Evolutionary conservation across 1,140 invertebrate genomes (phyloP), one percentile per base, ranked within the genome.

Genomic region (Rhopalosiphum padi): DNA sequence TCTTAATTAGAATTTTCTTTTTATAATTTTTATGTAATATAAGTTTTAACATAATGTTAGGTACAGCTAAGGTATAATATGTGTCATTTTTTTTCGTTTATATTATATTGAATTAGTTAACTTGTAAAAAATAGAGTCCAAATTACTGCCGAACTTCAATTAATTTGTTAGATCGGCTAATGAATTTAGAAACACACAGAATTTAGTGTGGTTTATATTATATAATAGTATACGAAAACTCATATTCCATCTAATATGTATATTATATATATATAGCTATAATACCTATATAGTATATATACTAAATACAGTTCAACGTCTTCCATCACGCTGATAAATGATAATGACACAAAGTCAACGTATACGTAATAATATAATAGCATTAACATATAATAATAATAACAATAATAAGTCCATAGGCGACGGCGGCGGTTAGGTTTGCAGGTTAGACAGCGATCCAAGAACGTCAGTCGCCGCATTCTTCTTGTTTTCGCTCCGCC

Each of bases 401-500:
- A 68, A 68, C 30, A 68, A n/a, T n/a, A 77, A 77, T 18, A 35
- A 83, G 82, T 35, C 82, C 82, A 37, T n/a, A n/a, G 60, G 60
- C 60, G 60, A 46, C 23, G 25, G 25, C 85, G 43, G 11, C 8
- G 55, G 60, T 41, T 25, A 43, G 25, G 41, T 87, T 46, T 43
- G 25, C 41, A 30, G 25, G 85, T 87, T 43, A 11, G 15, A 25
- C 41, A 41, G 35, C 41, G 22, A 23, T 37, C 22, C 25, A 25
- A 30, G 37, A 43, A 43, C 25, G 30, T 87, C 85, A 43, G 41
- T 30, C 85, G 25, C 11, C 85, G 43, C 46, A 88, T 87, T 87
- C 86, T 51, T 88, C 86, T 88, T n/a, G 46, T 88, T 88, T 87
- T 87, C 85, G 85, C 41, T 87, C 41, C 85, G 85, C 85, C 85